Base-by-base conservation (phyloP, 2,888 invertebrate species). In the Chalcosyrphus nemorum region DNA sequence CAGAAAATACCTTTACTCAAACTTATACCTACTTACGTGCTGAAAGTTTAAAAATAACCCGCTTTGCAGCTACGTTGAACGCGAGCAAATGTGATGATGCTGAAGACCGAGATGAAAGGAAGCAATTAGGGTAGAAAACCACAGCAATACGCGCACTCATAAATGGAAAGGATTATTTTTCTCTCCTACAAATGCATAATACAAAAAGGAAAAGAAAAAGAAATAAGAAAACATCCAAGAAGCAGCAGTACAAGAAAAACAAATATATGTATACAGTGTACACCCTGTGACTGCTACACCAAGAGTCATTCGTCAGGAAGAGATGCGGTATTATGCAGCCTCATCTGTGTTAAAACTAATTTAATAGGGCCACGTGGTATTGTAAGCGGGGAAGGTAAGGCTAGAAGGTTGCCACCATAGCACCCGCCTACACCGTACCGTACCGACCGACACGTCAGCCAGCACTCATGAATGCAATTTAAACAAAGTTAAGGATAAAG, bases 111-210 rank as follows among this genome's bases (percentile, higher is more conserved):
- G 66, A 74, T 84, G 70, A 78, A 78, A 78, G 71, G 56, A 78
- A 84, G 74, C 84, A 84, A 78, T 84, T 84, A 84, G 78, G 45
- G 72, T 78, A 65, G 63, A 78, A 84, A 84, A 84, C 72, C 78
- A 57, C 78, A 81, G 59, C 71, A 71, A 63, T 75, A 63, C 61
- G 56, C 59, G 54, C 41, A 57, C 56, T 75, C 57, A 7, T 47
- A 74, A 75, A 56, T 50, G 61, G 29, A 80, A 80, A 61, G 52
- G 45, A 54, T 59, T n/a, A n/a, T n/a, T n/a, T 27, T 54, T 47
- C 17, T 19, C 9, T 61, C 24, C 35, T 35, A 21, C 4, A 57
- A 70, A 43, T 27, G 59, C 24, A 24, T 35, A 45, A 45, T 6
- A 24, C 17, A 4, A 17, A 1, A 38, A 35, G 13, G 43, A 11